These are phyloP conservation scores for Drosophila merina DNA, from an alignment of 2,888 invertebrate species.

Conservation along the genomic window DNA sequence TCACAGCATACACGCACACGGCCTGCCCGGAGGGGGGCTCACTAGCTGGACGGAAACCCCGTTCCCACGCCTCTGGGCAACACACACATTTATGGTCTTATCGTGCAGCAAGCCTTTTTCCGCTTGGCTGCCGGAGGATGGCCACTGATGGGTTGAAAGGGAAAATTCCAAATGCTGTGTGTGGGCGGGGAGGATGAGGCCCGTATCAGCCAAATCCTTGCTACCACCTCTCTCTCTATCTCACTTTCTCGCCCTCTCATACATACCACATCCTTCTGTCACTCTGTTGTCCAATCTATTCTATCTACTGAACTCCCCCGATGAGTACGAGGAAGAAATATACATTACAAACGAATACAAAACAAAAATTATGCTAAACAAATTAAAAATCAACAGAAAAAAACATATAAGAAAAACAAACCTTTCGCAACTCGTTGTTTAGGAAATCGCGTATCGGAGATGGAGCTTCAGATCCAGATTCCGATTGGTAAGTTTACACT, in stretches of 20 bases:
- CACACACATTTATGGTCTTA: constrained; percentile 53
- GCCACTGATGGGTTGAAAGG: constrained; percentile 19
- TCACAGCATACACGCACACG: constrained; percentile 18
- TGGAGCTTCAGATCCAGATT: constrained; percentile 83
- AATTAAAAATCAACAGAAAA: constrained; percentile 19
- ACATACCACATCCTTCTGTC: background rate
- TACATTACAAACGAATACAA: constrained; percentile 33
- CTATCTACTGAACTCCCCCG: background rate
- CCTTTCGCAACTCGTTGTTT: constrained; percentile 80
- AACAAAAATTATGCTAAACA: constrained; percentile 27
- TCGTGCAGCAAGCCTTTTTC: constrained; percentile 73
- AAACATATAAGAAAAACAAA: constrained; percentile 50
- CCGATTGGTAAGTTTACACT: constrained; percentile 82
- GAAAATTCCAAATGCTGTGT: constrained; percentile 44
- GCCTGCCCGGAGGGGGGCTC: background rate
- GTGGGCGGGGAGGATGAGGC: constrained; percentile 17
- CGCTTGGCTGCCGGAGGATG: constrained; percentile 50
- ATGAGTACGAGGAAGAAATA: constrained; percentile 26
- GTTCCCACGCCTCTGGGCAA: background rate
- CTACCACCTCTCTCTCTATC: constrained; percentile 4
- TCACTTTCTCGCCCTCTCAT: constrained; percentile 3
- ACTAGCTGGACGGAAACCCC: background rate
- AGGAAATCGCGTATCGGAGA: constrained; percentile 83
- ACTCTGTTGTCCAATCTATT: constrained; percentile 2
- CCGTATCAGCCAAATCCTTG: constrained; percentile 28